These are phyloP conservation scores for Psittacara wagleri DNA, from an alignment of 2,113 vertebrate genomes.

Conservation along the genomic window DNA sequence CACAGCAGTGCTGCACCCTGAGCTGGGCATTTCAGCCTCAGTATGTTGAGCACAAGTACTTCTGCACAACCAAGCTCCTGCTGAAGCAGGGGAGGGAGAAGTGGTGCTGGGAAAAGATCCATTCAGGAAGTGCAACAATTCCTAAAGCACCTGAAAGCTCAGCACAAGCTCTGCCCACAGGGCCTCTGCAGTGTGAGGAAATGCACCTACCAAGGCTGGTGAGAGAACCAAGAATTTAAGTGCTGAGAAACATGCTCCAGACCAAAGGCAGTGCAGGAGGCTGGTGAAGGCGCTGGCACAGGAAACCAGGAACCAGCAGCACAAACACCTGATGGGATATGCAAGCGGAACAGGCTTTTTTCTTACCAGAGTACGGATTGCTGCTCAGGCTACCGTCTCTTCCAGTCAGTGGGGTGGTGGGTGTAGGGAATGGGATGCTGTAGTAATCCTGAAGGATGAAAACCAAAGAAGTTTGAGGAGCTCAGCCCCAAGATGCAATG, in stretches of 20 bases:
- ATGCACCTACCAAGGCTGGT: neutral
- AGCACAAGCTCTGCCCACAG: neutral
- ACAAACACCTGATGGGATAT: neutral
- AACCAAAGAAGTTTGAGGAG: neutral
- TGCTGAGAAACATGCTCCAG: neutral
- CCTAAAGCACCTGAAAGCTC: neutral
- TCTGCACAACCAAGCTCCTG: neutral
- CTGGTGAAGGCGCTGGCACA: neutral
- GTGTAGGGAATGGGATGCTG: slow-evolving; percentile 94
- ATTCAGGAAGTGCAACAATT: neutral
- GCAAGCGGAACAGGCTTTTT: neutral
- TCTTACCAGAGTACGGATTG: slow-evolving; percentile 94
- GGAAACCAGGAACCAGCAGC: neutral
- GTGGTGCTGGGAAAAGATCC: fast-evolving
- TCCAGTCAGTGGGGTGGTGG: slow-evolving; percentile 90
- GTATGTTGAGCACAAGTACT: neutral
- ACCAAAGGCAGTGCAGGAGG: neutral
- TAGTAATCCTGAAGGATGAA: slow-evolving; percentile 89
- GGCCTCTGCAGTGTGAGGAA: fast-evolving
- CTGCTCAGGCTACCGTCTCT: slow-evolving; percentile 91
- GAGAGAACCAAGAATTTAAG: neutral
- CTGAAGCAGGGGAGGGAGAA: neutral
- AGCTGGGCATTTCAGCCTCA: neutral
- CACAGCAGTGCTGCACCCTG: fast-evolving
- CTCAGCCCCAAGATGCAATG: neutral